phyloP scores from a whole-genome alignment of 2,888 invertebrate species.

The Oithona nana region DNA sequence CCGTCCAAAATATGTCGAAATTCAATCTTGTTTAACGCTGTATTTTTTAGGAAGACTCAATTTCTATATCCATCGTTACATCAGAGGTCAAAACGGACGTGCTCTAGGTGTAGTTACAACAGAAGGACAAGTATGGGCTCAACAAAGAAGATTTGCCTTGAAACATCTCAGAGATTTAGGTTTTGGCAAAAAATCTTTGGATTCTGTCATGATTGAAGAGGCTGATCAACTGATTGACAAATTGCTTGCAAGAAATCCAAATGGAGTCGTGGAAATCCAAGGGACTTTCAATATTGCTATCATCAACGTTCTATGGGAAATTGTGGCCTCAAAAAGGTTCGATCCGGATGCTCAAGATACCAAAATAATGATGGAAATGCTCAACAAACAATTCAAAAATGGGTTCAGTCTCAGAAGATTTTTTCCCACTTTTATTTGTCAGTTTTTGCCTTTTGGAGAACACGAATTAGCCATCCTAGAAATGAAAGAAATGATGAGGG shows the following conservation, averaged over 20 bases:
- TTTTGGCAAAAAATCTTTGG: slow-evolving; percentile 9
- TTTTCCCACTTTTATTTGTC: not conserved
- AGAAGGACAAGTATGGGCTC: not conserved
- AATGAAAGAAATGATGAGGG: slow-evolving; percentile 6
- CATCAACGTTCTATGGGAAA: slow-evolving; percentile 8
- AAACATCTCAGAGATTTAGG: slow-evolving; percentile 8
- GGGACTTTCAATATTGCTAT: slow-evolving; percentile 6
- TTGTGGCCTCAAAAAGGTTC: slow-evolving; percentile 10
- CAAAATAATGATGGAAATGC: slow-evolving; percentile 1
- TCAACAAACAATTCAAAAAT: not conserved
- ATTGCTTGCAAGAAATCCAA: not conserved
- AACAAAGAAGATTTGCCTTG: slow-evolving; percentile 11
- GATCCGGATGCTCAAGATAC: not conserved
- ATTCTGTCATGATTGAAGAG: slow-evolving; percentile 2
- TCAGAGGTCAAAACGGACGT: not conserved
- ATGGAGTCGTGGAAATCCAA: not conserved
- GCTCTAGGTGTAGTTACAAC: not conserved
- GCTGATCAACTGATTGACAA: not conserved
- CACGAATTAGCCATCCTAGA: not conserved
- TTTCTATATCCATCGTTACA: not conserved
- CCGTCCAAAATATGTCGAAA: too few species aligned
- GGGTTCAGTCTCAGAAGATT: not conserved
- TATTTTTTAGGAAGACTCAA: not conserved
- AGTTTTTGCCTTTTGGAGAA: not conserved
- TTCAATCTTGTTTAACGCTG: too few species aligned